phyloP scores from a whole-genome alignment of 2,113 vertebrate genomes.

The Ctenomys sociabilis region DNA sequence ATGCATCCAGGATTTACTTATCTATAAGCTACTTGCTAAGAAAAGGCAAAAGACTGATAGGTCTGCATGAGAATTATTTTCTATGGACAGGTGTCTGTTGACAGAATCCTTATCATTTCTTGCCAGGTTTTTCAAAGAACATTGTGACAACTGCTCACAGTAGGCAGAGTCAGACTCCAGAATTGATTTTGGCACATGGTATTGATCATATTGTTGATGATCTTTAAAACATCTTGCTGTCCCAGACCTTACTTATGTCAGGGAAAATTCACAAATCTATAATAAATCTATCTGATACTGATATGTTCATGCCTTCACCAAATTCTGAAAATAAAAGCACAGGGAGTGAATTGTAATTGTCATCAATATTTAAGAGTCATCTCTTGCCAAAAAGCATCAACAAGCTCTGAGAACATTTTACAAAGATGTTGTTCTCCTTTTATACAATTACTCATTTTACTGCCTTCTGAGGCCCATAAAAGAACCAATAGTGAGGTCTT shows the following conservation, averaged over 20 bases:
- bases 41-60: conserved; percentile 63
- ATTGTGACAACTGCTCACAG: conserved; percentile 81
- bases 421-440: conserved; percentile 55
- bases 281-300: conserved; percentile 71
- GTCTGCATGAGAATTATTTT: conserved; percentile 65
- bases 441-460: not conserved
- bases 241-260: conserved; percentile 79
- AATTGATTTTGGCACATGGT: conserved; percentile 79
- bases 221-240: conserved; percentile 81
- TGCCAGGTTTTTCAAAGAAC: conserved; percentile 79
- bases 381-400: conserved; percentile 73
- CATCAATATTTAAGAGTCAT: conserved; percentile 78
- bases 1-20: not conserved
- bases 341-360: conserved; percentile 72
- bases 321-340: conserved; percentile 75
- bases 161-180: conserved; percentile 77
- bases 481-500: not conserved
- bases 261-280: conserved; percentile 73
- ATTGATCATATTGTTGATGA: conserved; percentile 81
- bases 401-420: conserved; percentile 72
- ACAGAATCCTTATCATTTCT: conserved; percentile 73
- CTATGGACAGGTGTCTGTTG: conserved; percentile 73
- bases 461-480: conserved; percentile 52
- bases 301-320: conserved; percentile 70
- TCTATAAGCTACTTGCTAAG: conserved; percentile 54